A percentile compares a stretch with the other conserved stretches of the same genome.
Conservation (phyloP, 2,888 invertebrate species). For the Eumacrocentrus americanus region DNA sequence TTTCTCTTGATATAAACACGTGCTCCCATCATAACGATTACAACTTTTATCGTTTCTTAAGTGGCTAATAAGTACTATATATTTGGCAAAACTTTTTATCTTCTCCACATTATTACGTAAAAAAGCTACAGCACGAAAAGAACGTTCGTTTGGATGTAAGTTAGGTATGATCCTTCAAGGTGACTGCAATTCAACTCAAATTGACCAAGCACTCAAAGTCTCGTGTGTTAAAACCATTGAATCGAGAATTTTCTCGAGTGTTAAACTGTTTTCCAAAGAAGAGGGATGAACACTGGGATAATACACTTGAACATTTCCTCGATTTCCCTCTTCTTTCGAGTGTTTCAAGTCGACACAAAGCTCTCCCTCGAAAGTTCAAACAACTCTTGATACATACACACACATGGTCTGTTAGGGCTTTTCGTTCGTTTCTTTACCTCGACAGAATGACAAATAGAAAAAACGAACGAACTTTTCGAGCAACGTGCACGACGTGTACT, state of each 20-base stretch:
- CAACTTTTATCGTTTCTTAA: conserved; percentile 38
- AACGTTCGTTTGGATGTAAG: conserved; percentile 41
- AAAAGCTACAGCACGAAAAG: conserved; percentile 59
- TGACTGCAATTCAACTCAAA: neutral
- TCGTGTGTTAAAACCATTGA: neutral
- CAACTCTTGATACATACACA: neutral
- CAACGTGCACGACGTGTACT: conserved; percentile 18
- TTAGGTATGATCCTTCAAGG: neutral
- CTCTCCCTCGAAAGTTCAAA: neutral
- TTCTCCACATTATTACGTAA: conserved; percentile 57
- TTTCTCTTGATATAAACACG: conserved; percentile 26
- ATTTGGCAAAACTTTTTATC: conserved; percentile 30
- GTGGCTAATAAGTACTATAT: conserved; percentile 59
- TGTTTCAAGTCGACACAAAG: neutral
- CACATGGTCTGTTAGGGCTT: neutral
- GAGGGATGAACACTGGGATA: neutral
- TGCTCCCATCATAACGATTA: conserved; percentile 34
- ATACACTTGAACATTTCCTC: neutral
- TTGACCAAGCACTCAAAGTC: neutral
- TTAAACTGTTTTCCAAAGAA: neutral
- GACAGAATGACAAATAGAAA: neutral
- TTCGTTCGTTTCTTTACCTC: neutral
- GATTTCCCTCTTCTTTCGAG: neutral
- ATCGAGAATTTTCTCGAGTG: neutral
- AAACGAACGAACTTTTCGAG: conserved; percentile 25